Conservation (phyloP, 2,113 vertebrate genomes). For the Hassar affinis region DNA sequence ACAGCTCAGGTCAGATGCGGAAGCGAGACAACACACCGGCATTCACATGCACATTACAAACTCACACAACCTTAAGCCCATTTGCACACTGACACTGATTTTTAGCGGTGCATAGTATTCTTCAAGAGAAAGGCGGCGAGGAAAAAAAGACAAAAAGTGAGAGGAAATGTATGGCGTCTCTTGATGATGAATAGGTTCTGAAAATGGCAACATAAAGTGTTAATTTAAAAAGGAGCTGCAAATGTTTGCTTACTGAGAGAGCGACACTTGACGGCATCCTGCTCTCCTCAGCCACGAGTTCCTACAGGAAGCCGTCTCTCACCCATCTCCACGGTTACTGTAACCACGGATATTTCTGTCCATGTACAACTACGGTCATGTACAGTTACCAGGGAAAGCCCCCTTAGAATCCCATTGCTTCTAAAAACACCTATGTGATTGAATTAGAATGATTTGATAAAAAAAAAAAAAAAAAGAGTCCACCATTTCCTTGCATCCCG, state of each 20-base stretch:
- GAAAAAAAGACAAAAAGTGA: neutral
- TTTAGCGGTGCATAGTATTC: slow-evolving; percentile 22
- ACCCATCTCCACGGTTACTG: slow-evolving; percentile 53
- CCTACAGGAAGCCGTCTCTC: slow-evolving; percentile 46
- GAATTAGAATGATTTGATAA: neutral
- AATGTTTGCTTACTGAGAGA: slow-evolving; percentile 34
- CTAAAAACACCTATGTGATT: slow-evolving; percentile 12
- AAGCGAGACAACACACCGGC: neutral
- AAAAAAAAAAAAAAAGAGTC: neutral
- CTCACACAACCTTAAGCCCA: slow-evolving; percentile 12
- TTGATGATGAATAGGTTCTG: slow-evolving; percentile 33
- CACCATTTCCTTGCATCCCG: slow-evolving; percentile 2
- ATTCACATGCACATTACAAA: slow-evolving; percentile 1
- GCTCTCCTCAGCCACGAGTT: slow-evolving; percentile 46
- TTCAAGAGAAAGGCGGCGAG: neutral
- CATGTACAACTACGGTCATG: slow-evolving; percentile 30
- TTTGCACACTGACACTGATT: slow-evolving; percentile 4
- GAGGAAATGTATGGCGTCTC: slow-evolving; percentile 17
- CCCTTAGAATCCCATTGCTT: slow-evolving; percentile 18
- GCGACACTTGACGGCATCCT: slow-evolving; percentile 48
- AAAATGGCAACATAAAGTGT: slow-evolving; percentile 43
- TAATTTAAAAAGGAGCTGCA: slow-evolving; percentile 46
- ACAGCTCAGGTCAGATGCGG: slow-evolving; percentile 39
- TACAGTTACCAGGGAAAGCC: slow-evolving; percentile 55
- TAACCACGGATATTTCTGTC: slow-evolving; percentile 51